phyloP scores from a whole-genome alignment of 2,113 vertebrate genomes.

The Megaleporinus macrocephalus region DNA sequence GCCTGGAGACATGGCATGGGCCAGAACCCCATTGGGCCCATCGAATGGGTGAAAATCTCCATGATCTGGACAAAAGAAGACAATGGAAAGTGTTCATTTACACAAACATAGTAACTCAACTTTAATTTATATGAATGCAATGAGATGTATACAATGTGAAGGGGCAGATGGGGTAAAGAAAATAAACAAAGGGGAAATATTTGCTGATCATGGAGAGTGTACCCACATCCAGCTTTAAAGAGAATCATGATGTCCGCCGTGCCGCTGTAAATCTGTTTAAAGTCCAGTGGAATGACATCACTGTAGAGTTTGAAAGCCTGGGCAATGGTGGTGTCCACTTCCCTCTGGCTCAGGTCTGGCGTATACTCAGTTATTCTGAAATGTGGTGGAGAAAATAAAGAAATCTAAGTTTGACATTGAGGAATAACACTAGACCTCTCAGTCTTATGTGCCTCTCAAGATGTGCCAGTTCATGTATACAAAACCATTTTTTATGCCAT shows the following conservation, averaged over 20 bases:
- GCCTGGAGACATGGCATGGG: slow-evolving; percentile 77
- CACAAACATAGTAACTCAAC: no score
- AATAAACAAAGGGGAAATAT: no score
- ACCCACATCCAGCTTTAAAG: slow-evolving; percentile 71
- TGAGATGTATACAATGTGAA: background rate
- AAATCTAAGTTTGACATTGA: background rate
- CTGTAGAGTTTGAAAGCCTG: slow-evolving; percentile 76
- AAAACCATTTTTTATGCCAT: no score
- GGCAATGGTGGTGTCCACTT: slow-evolving; percentile 69
- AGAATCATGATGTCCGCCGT: slow-evolving; percentile 77
- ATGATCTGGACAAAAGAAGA: slow-evolving; percentile 64
- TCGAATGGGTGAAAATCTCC: slow-evolving; percentile 77
- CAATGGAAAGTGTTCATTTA: background rate
- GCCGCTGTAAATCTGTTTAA: slow-evolving; percentile 67
- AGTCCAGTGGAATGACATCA: slow-evolving; percentile 73
- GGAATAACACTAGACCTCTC: no score
- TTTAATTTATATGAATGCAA: no score
- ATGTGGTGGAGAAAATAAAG: background rate
- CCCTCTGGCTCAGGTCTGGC: slow-evolving; percentile 59
- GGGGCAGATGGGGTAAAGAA: no score
- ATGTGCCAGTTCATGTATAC: no score
- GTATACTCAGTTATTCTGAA: slow-evolving; percentile 74
- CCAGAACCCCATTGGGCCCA: slow-evolving; percentile 68
- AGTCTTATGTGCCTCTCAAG: no score
- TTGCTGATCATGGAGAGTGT: background rate